Base-by-base conservation (phyloP, 2,888 invertebrate species). In the Rotaria magnacalcarata region DNA sequence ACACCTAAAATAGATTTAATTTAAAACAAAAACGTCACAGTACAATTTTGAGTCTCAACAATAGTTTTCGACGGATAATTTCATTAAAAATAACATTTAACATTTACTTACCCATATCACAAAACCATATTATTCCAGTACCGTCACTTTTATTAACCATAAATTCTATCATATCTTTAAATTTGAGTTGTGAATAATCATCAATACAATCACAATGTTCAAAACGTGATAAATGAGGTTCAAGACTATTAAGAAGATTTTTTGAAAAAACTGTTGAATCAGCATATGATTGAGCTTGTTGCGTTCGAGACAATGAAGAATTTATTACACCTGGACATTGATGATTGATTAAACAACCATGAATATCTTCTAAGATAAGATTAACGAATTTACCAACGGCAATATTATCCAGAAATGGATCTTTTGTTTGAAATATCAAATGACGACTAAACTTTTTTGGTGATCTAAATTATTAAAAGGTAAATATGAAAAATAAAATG, bases 381-480 rank as follows among this genome's bases (percentile, higher is more conserved):
- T 47, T 85, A 7, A 87, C 87, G 84, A 87, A 87, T 50, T 86
- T 85, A n/a, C 67, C 67, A 34, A 67, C 67, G 19, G 67, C 67
- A 6, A 67, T 34, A 34, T 67, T 67, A 67, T 67, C 67, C 16
- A 67, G 34, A 67, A 67, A 67, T 14, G 67, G 67, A 60, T 90
- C 88, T 85, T 90, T 90, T 2, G 91, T 88, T 84, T 92, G 91
- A 87, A 93, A 93, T 87, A 93, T 92, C 86, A 93, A 88, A 88
- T 93, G 93, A 85, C 92, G 90, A 88, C 93, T 93, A 88, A 93
- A 93, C 89, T 93, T 93, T 2, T 87, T 88, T 0, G 88, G 88
- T 0, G 92, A 92, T 11, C 89, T 90, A n/a, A 88, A 67, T 34
- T 34, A 34, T 34, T 34, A 34, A 34, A 34, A 34, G 34, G 2